Base-by-base conservation (phyloP, 37 sponge, comb jelly and placozoan genomes). In the Aplysina aerophoba region DNA sequence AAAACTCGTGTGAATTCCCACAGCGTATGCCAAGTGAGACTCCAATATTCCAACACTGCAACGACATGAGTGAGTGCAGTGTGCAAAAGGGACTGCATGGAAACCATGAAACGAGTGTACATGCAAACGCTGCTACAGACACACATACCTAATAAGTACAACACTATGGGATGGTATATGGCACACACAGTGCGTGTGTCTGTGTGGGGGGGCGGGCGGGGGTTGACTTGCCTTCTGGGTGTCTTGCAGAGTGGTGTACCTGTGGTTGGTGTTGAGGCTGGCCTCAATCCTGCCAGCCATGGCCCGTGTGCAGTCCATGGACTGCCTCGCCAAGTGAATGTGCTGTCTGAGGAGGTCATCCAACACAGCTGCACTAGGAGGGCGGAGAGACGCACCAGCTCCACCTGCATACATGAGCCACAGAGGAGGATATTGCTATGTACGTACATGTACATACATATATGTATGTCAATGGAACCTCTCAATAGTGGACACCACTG, bases 221-320 rank as follows among this genome's bases (percentile, higher is more conserved):
- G n/a, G n/a, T n/a, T n/a, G n/a, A n/a, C 85, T 72, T n/a, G 80
- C 90, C 83, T 90, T 36, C 72, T 85, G 84, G n/a, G 92, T 91
- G 0, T 83, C 85, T 41, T 85, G 55, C 55, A 91, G 85, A 55
- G 88, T 91, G 77, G 84, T 81, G 78, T 91, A 91, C 24, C 73
- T 84, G 44, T 91, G 72, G 74, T 84, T 38, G 0, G 85, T 69
- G 5, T 17, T 53, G 41, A 85, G 30, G 66, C 22, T 20, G 21
- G 31, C 31, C 57, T 73, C 27, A 35, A 81, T 33, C 30, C 35
- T 62, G 8, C 63, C 36, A n/a, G 55, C 59, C 34, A 87, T 44
- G 11, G n/a, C 31, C 40, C 57, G 35, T 50, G 62, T 38, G 44
- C 4, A 55, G 41, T 31, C 58, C 37, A 91, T 34, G 34, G 85